Evolutionary conservation across 2,888 invertebrate genomes (phyloP).

Genomic region (Chalcosyrphus nemorum): DNA sequence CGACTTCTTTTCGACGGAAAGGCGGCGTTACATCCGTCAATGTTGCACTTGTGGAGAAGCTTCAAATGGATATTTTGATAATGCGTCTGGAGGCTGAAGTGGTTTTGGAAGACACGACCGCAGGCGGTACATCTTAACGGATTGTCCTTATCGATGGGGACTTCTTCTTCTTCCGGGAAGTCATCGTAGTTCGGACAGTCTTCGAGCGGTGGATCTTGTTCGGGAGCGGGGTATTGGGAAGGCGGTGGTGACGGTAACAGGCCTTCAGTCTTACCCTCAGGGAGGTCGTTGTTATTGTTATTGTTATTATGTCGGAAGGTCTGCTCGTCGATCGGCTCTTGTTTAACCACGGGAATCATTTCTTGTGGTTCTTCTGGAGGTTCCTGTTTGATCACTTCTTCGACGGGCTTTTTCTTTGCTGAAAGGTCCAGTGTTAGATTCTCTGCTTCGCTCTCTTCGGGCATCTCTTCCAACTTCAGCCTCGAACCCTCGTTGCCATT

Average conservation of each 20-base stretch:
- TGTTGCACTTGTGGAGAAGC: conserved; percentile 96
- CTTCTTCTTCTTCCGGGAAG: conserved; percentile 84
- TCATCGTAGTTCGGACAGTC: conserved; percentile 48
- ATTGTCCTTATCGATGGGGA: conserved; percentile 95
- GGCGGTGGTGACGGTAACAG: conserved; percentile 83
- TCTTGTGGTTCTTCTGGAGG: conserved; percentile 43
- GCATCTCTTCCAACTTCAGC: conserved; percentile 59
- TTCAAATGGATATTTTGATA: conserved; percentile 98
- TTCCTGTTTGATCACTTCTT: conserved; percentile 44
- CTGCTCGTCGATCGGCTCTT: conserved; percentile 75
- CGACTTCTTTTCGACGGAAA: conserved; percentile 96
- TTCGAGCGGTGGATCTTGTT: conserved; percentile 37
- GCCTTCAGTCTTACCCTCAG: conserved; percentile 22
- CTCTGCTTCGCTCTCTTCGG: conserved; percentile 74
- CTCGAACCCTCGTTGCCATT: conserved; percentile 67
- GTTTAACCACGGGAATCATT: conserved; percentile 70
- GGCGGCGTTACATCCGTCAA: conserved; percentile 96
- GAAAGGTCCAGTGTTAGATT: conserved; percentile 53
- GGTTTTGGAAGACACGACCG: conserved; percentile 95
- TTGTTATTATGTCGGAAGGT: conserved; percentile 42
- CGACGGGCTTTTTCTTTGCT: conserved; percentile 45
- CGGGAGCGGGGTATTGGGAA: conserved; percentile 84
- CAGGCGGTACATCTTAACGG: conserved; percentile 95
- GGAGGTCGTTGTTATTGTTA: conserved; percentile 50
- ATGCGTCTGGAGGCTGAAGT: conserved; percentile 96